phyloP scores from a whole-genome alignment of 64 coral and sea anemone species.

The Actinia tenebrosa region DNA sequence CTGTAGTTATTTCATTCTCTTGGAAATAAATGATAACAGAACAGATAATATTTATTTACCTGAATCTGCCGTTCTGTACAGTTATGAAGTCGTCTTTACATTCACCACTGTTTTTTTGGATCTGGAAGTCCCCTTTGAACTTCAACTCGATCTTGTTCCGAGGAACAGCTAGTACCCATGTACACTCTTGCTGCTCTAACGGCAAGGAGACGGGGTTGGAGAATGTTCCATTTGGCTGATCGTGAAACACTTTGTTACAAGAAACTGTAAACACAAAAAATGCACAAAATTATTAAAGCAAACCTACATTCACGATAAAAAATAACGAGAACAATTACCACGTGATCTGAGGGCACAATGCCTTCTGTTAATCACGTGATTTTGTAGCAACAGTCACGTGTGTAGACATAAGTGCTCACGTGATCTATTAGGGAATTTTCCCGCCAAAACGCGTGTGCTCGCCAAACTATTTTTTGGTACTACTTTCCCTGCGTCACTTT shows the following conservation, averaged over 20 bases:
- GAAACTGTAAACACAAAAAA: conserved; percentile 28
- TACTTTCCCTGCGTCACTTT: no score
- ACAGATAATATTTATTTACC: conserved; percentile 1
- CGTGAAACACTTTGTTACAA: conserved; percentile 46
- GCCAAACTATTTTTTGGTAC: no score
- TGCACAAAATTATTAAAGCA: neutral
- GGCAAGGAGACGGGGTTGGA: conserved; percentile 22
- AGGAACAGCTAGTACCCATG: conserved; percentile 71
- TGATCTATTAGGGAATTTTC: no score
- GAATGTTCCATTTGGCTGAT: conserved; percentile 21
- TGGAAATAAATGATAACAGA: no score
- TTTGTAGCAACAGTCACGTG: no score
- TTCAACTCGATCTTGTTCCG: conserved; percentile 56
- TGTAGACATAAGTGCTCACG: no score
- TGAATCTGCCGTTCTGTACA: conserved; percentile 70
- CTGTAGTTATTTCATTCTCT: no score
- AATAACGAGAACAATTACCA: neutral
- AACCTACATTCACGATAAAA: no score
- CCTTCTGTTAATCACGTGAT: neutral
- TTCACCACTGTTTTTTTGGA: conserved; percentile 30
- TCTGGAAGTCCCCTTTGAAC: conserved; percentile 58
- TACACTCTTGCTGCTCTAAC: conserved; percentile 56
- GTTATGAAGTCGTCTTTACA: conserved; percentile 50
- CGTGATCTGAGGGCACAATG: neutral
- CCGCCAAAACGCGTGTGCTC: no score